Conservation (phyloP, 1,140 invertebrate species). For the Drosophila navojoa region DNA sequence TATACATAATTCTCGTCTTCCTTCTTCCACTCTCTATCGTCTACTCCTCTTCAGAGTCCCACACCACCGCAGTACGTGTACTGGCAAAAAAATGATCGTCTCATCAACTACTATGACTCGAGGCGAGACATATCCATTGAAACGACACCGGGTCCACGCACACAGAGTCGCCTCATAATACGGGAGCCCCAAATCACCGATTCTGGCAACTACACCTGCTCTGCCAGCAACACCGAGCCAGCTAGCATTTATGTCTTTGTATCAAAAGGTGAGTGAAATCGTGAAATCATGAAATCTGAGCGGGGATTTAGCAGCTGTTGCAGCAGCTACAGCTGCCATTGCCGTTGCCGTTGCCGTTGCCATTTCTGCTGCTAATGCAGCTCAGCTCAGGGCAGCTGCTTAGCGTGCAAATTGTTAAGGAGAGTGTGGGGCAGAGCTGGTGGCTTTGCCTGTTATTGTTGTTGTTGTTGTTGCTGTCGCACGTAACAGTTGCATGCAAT, state of each 20-base stretch:
- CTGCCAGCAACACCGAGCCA: constrained; percentile 93
- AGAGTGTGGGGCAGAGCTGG: not conserved
- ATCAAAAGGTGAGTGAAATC: constrained; percentile 89
- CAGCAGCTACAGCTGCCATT: not conserved
- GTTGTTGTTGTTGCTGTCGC: constrained; percentile 7
- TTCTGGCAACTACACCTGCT: constrained; percentile 96
- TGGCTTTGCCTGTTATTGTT: not conserved
- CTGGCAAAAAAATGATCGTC: constrained; percentile 95
- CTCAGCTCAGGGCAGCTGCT: constrained; percentile 6
- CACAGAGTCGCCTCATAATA: constrained; percentile 92
- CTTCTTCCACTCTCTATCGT: not conserved
- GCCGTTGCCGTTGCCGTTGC: not conserved
- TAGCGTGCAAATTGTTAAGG: constrained; percentile 24
- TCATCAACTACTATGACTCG: constrained; percentile 95
- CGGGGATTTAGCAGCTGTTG: constrained; percentile 25
- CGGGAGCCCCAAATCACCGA: constrained; percentile 92
- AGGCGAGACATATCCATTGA: constrained; percentile 93
- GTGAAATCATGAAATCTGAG: constrained; percentile 40
- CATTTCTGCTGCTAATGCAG: not conserved
- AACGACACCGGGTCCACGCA: constrained; percentile 92
- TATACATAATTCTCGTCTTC: not conserved
- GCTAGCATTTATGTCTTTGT: constrained; percentile 95
- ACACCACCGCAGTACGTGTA: constrained; percentile 95
- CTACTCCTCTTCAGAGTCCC: constrained; percentile 88
- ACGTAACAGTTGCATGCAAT: constrained; percentile 37